Conservation (phyloP, 2,797 vertebrate species). For the Pipistrellus kuhlii region DNA sequence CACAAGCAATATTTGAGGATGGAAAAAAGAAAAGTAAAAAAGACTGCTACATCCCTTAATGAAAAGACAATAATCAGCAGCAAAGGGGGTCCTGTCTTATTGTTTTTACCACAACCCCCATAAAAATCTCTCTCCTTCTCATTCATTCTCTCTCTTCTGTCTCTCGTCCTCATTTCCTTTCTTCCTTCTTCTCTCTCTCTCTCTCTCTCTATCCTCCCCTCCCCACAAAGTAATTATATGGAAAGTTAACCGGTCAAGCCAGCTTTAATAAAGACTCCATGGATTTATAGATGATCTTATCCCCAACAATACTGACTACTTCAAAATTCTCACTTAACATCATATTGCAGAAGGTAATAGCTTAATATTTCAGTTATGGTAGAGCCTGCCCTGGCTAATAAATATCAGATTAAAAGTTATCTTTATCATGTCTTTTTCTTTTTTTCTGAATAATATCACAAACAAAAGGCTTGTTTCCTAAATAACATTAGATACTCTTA, state of each 20-base stretch:
- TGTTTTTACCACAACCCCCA: background rate
- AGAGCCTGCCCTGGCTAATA: background rate
- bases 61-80: background rate
- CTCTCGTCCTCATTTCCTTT: background rate
- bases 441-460: background rate
- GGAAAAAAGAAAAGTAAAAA: background rate
- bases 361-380: background rate
- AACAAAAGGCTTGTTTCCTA: conserved; percentile 32
- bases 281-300: background rate
- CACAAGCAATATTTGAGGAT: background rate
- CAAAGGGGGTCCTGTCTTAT: background rate
- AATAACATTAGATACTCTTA: background rate
- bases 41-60: rapidly evolving
- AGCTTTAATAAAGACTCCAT: background rate
- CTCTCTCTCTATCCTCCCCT: no score
- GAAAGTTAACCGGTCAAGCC: background rate
- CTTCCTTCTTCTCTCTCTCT: background rate
- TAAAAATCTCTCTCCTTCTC: background rate
- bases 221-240: background rate
- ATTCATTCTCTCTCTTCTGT: background rate
- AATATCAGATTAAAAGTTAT: background rate
- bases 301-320: background rate
- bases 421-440: background rate
- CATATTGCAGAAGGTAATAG: background rate
- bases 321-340: background rate